Evolutionary conservation across 2,888 invertebrate species (phyloP).

Genomic region (Pinctada fucata): DNA sequence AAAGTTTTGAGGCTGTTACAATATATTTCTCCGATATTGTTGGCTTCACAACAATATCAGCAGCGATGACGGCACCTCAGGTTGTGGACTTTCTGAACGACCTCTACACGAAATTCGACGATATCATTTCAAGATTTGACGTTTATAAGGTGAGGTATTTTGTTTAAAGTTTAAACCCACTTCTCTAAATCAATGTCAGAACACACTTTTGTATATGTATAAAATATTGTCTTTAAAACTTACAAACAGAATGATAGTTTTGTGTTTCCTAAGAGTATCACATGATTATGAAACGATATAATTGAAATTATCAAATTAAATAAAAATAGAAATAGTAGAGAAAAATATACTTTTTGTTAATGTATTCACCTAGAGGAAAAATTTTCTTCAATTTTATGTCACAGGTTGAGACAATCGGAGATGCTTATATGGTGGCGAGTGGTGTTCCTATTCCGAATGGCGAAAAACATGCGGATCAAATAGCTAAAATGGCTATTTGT

Average conservation of each 20-base stretch:
- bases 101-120: slow-evolving; percentile 56
- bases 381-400: no score
- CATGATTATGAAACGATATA: no score
- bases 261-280: no score
- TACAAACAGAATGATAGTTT: no score
- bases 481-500: slow-evolving; percentile 42
- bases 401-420: slow-evolving; percentile 42
- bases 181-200: no score
- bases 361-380: no score
- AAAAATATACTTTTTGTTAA: no score
- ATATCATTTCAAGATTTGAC: slow-evolving; percentile 50
- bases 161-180: background rate
- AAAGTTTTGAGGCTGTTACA: slow-evolving; percentile 50
- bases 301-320: no score
- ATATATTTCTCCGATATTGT: slow-evolving; percentile 62
- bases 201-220: no score
- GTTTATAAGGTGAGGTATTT: slow-evolving; percentile 54
- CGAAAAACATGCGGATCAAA: slow-evolving; percentile 31
- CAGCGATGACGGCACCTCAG: slow-evolving; percentile 52
- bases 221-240: no score
- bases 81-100: slow-evolving; percentile 59
- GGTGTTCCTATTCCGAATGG: slow-evolving; percentile 40
- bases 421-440: slow-evolving; percentile 41
- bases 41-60: slow-evolving; percentile 56
- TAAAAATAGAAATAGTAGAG: no score